Evolutionary conservation across 2,797 vertebrate genomes (phyloP).

Genomic region (Huso huso): DNA sequence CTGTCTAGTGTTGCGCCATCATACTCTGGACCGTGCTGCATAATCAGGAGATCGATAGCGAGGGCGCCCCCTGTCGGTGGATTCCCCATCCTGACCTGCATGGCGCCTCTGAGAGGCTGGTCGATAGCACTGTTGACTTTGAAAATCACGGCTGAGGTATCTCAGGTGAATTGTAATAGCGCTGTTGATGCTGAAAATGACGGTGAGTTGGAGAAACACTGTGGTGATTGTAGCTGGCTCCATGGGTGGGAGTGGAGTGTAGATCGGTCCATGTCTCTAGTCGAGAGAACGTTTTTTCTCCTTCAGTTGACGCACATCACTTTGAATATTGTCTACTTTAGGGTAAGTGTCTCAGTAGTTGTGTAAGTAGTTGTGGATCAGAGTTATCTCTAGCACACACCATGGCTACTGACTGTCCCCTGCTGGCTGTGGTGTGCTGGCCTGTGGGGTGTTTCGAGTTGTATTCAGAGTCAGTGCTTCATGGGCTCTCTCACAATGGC

Average conservation of each 20-base stretch:
- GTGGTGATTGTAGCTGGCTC: not conserved
- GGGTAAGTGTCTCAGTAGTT: slow-evolving; percentile 18
- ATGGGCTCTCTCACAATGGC: slow-evolving; percentile 22
- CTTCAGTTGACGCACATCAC: slow-evolving; percentile 12
- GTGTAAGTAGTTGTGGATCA: slow-evolving; percentile 7
- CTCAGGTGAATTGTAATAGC: slow-evolving; percentile 14
- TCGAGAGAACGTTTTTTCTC: slow-evolving; percentile 9
- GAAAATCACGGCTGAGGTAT: not conserved
- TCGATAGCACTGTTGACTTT: not conserved
- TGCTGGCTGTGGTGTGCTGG: not conserved
- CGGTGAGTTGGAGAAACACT: slow-evolving; percentile 9
- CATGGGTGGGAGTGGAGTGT: not conserved
- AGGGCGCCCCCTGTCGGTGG: not conserved
- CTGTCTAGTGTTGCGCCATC: no score
- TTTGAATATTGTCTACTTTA: slow-evolving; percentile 17
- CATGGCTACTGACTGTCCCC: slow-evolving; percentile 18
- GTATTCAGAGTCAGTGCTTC: slow-evolving; percentile 6
- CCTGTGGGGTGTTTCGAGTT: not conserved
- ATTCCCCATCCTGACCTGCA: not conserved
- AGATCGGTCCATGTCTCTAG: slow-evolving; percentile 2
- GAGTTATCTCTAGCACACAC: slow-evolving; percentile 7
- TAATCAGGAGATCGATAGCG: not conserved
- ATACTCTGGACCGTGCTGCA: not conserved
- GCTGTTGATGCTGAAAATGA: not conserved
- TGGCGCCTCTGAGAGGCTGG: not conserved